These are phyloP conservation scores for Elaphurus davidianus DNA, from an alignment of 2,113 vertebrate species.

Conservation along the genomic window DNA sequence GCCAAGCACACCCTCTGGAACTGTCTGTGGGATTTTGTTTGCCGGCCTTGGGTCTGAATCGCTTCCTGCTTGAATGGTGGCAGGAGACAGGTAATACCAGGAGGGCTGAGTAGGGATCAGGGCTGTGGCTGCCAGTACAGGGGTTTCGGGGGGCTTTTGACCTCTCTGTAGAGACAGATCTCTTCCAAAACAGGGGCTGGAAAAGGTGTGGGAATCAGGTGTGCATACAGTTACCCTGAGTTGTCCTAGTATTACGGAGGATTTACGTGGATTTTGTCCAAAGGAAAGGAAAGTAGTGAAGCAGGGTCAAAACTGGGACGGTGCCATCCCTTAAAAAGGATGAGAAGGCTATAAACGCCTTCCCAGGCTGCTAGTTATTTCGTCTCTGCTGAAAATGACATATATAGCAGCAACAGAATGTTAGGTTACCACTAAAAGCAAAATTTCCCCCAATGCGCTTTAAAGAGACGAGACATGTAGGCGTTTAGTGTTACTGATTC, in stretches of 20 bases:
- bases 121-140: not conserved
- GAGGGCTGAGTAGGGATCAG: not conserved
- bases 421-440: slow-evolving; percentile 67
- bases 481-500: slow-evolving; percentile 71
- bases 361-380: not conserved
- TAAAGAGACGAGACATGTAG: slow-evolving; percentile 68
- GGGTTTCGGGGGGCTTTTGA: fast-evolving
- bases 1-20: not conserved
- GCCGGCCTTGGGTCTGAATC: not conserved
- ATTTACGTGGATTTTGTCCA: not conserved
- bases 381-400: not conserved
- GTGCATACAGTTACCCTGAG: fast-evolving
- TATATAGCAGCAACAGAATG: not conserved
- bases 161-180: not conserved
- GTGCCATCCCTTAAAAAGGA: not conserved
- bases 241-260: not conserved
- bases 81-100: not conserved
- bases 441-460: slow-evolving; percentile 58
- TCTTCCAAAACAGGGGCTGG: not conserved
- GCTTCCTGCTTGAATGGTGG: not conserved
- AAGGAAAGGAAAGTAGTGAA: not conserved
- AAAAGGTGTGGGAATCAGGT: not conserved
- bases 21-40: fast-evolving
- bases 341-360: slow-evolving; percentile 16
- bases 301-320: not conserved